Conservation (phyloP, 1,140 invertebrate species). For the Calosoma granatense region DNA sequence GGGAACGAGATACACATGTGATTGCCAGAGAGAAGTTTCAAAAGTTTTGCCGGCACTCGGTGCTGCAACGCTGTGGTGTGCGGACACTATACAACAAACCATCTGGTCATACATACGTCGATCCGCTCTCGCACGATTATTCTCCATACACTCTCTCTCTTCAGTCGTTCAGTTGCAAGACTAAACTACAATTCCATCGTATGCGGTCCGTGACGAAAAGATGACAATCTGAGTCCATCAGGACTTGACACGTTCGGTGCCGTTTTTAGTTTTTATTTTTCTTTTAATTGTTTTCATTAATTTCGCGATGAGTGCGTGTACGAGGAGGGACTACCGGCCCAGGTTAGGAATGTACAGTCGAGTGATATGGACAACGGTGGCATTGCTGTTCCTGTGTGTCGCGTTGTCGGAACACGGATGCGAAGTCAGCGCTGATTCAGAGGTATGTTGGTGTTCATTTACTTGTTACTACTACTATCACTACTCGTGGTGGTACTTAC, state of each 20-base stretch:
- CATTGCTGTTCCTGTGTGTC: not conserved
- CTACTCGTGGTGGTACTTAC: too few relatives aligned
- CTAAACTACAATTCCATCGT: not conserved
- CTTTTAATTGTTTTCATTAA: not conserved
- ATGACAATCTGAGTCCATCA: conserved; percentile 4
- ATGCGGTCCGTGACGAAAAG: not conserved
- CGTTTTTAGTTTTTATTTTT: not conserved
- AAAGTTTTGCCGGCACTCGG: conserved; percentile 2
- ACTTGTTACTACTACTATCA: too few relatives aligned
- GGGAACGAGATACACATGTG: not conserved
- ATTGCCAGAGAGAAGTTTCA: conserved; percentile 4
- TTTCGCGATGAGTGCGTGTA: not conserved
- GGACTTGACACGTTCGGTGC: not conserved
- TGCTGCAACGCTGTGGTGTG: conserved; percentile 1
- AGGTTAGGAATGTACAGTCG: not conserved
- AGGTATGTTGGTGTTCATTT: conserved; percentile 4
- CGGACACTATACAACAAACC: not conserved
- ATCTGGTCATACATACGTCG: not conserved
- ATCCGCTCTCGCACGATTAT: not conserved
- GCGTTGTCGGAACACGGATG: not conserved
- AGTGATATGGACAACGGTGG: not conserved
- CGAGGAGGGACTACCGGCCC: not conserved
- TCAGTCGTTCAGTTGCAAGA: not conserved
- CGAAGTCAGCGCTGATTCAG: conserved; percentile 3
- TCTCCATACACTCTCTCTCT: not conserved